A percentile compares a stretch with the other conserved stretches of the same genome.
phyloP scores from a whole-genome alignment of 2,888 invertebrate genomes.

The Andrena haemorrhoa region DNA sequence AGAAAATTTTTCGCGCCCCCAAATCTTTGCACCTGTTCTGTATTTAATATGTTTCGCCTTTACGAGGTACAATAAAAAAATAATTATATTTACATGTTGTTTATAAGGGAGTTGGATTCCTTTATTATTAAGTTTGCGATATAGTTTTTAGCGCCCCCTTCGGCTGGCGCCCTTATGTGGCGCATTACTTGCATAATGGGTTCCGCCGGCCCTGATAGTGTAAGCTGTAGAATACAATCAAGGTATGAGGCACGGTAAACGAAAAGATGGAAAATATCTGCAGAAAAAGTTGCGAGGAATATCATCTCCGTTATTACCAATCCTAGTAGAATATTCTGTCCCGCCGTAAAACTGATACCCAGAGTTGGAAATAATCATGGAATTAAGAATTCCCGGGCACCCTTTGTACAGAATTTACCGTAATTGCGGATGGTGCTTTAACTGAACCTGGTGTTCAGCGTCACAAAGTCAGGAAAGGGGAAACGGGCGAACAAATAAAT shows the following conservation, averaged over 20 bases:
- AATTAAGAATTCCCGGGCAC: neutral
- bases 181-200: too few species aligned
- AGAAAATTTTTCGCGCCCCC: too few species aligned
- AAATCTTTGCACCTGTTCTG: too few species aligned
- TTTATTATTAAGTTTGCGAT: too few species aligned
- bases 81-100: too few species aligned
- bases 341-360: neutral
- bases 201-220: too few species aligned
- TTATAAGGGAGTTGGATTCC: too few species aligned
- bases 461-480: neutral
- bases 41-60: too few species aligned
- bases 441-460: conserved; percentile 22
- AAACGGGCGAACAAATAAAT: conserved; percentile 16
- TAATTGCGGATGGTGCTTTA: conserved; percentile 19
- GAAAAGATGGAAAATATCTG: neutral
- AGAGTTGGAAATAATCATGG: neutral
- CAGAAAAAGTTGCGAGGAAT: neutral
- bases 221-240: neutral
- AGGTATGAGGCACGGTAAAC: neutral
- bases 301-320: neutral
- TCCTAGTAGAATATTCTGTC: neutral
- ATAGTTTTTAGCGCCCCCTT: too few species aligned
- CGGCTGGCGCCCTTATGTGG: too few species aligned
- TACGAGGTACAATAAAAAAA: too few species aligned
- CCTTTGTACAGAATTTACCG: conserved; percentile 6